phyloP scores from a whole-genome alignment of 92 coral and sea anemone genomes.

The Nematostella vectensis region DNA sequence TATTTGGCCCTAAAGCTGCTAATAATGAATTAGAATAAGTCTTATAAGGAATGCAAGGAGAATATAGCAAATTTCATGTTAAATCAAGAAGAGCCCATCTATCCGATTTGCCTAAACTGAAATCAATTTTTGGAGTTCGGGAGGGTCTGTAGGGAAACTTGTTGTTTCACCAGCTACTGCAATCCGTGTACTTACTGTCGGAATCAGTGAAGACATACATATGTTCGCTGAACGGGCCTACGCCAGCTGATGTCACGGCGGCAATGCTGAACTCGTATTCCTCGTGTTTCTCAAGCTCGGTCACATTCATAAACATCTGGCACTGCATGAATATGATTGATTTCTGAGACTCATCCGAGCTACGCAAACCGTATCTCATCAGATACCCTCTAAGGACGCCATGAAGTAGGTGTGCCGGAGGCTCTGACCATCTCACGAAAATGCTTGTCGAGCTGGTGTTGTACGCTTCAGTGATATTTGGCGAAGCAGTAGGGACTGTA shows the following conservation, averaged over 20 bases:
- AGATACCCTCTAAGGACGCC: neutral
- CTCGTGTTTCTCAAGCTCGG: conserved; percentile 9
- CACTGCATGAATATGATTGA: no score
- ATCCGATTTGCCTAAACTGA: no score
- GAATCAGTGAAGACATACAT: conserved; percentile 8
- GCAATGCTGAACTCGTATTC: conserved; percentile 24
- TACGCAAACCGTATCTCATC: neutral
- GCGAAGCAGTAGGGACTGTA: conserved; percentile 48
- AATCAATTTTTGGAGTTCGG: no score
- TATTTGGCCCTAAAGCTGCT: no score
- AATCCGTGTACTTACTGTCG: conserved; percentile 11
- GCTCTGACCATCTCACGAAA: conserved; percentile 37
- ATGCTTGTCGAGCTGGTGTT: conserved; percentile 71
- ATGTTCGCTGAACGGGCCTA: neutral
- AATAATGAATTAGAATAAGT: no score
- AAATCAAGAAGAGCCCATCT: no score
- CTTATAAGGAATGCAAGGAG: no score
- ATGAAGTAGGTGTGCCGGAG: neutral
- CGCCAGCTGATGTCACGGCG: conserved; percentile 21
- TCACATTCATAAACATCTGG: neutral
- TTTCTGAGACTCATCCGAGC: no score
- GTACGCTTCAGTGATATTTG: conserved; percentile 24
- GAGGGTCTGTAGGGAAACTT: no score
- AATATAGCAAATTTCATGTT: no score
- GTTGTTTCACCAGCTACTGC: no score